These are phyloP conservation scores for human (Homo sapiens) DNA, from an alignment of 2,113 vertebrate species.

Conservation along the genomic window GRCh38 chr1:35953501-35954000, in stretches of 20 bases:
- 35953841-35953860: neutral
- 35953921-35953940: neutral
- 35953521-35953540: neutral
- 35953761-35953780: too few relatives aligned
- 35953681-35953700: too few relatives aligned
- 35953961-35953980: constrained; percentile 24
- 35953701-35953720: too few relatives aligned
- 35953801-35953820: neutral
- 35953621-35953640: too few relatives aligned
- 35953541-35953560: neutral
- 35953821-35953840: neutral
- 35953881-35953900: neutral
- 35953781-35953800: too few relatives aligned
- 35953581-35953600: too few relatives aligned
- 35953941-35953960: neutral
- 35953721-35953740: too few relatives aligned
- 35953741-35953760: too few relatives aligned
- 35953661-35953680: too few relatives aligned
- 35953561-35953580: too few relatives aligned
- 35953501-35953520: neutral
- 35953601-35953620: too few relatives aligned
- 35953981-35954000: constrained; percentile 23
- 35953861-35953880: neutral
- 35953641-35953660: too few relatives aligned
- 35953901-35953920: neutral